These are phyloP conservation scores for Oncorhynchus kisutch DNA, from an alignment of 2,113 vertebrate genomes.

Conservation along the genomic window DNA sequence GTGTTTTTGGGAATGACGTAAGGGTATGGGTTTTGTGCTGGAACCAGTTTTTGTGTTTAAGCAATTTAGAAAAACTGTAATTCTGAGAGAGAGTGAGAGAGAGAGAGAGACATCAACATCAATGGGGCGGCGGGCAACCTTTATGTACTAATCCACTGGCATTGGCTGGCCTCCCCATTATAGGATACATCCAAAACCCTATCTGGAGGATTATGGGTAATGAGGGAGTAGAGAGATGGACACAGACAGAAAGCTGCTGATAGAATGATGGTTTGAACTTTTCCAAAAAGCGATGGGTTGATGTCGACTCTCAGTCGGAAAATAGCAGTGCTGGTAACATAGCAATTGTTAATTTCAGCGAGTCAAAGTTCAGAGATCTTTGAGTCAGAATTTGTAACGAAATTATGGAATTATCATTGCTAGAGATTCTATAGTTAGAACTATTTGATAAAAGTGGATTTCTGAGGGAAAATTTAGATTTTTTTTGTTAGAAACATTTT, in stretches of 20 bases:
- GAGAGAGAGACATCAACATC: slow-evolving; percentile 14
- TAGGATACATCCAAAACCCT: not conserved
- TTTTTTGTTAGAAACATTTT: too few species aligned
- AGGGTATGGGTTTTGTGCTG: too few species aligned
- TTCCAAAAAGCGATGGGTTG: not conserved
- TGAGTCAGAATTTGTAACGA: not conserved
- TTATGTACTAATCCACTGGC: slow-evolving; percentile 17
- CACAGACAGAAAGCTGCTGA: not conserved
- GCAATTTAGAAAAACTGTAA: too few species aligned
- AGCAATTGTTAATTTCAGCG: not conserved
- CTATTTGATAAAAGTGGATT: too few species aligned
- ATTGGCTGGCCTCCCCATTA: slow-evolving; percentile 9
- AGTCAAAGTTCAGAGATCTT: not conserved
- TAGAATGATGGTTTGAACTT: slow-evolving; percentile 20
- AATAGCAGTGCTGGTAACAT: not conserved
- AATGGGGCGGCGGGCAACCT: slow-evolving; percentile 7
- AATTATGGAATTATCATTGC: too few species aligned
- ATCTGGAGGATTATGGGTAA: slow-evolving; percentile 27
- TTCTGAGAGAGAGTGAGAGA: not conserved
- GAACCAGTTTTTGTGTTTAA: too few species aligned
- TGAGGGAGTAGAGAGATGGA: slow-evolving; percentile 19
- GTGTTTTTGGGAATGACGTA: too few species aligned
- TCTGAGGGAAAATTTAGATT: too few species aligned
- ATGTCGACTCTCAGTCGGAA: too few species aligned
- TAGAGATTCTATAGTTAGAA: too few species aligned